These are phyloP conservation scores for Tympanuchus pallidicinctus DNA, from an alignment of 2,113 vertebrate species.

Conservation along the genomic window DNA sequence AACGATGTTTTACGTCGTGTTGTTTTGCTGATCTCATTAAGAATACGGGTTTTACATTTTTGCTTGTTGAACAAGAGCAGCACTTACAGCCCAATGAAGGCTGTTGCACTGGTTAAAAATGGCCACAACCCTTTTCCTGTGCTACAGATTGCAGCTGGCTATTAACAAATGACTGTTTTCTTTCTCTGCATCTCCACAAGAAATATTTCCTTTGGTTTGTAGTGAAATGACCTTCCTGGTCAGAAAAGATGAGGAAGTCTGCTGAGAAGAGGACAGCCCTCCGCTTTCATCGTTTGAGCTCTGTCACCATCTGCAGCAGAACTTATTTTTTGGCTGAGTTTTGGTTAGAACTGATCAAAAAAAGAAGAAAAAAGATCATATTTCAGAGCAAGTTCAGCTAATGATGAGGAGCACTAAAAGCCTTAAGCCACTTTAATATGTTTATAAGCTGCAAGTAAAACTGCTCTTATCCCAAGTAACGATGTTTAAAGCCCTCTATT, in stretches of 20 bases:
- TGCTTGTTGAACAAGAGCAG: neutral
- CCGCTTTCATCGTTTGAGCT: neutral
- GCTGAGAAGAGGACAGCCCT: neutral
- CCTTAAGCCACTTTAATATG: slow-evolving; percentile 47
- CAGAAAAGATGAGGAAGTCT: neutral
- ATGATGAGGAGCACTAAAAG: slow-evolving; percentile 48
- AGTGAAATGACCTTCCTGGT: neutral
- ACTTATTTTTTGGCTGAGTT: neutral
- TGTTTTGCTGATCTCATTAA: neutral
- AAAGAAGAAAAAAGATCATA: neutral
- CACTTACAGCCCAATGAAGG: neutral
- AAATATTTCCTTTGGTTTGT: neutral
- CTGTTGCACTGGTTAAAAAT: neutral
- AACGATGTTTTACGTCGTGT: neutral
- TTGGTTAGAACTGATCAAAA: neutral
- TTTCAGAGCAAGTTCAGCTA: slow-evolving; percentile 46
- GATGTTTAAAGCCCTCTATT: slow-evolving; percentile 26
- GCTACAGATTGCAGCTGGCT: neutral
- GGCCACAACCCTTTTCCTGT: neutral
- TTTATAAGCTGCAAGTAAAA: slow-evolving; percentile 38
- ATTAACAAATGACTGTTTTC: neutral
- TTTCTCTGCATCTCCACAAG: neutral
- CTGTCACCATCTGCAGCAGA: neutral
- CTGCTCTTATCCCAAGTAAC: slow-evolving; percentile 49
- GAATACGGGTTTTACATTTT: neutral